These are phyloP conservation scores for Tetanocera ferruginea DNA, from an alignment of 2,888 invertebrate genomes.

Conservation along the genomic window DNA sequence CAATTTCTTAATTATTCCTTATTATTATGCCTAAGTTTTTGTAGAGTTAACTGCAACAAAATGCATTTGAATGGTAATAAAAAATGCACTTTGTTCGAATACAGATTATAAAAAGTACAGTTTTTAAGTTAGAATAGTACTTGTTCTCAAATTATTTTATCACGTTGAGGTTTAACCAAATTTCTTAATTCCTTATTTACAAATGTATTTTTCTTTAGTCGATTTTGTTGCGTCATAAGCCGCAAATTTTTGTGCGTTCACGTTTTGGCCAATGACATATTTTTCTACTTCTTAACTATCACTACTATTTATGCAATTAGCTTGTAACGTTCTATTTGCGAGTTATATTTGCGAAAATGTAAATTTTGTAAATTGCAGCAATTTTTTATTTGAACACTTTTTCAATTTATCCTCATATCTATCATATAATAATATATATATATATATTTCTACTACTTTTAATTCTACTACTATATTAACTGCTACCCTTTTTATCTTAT, in stretches of 20 bases:
- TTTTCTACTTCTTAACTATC: neutral
- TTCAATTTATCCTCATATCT: neutral
- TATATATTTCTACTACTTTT: neutral
- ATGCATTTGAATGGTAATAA: constrained; percentile 29
- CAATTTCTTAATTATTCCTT: neutral
- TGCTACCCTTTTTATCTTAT: neutral
- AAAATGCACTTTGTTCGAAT: constrained; percentile 3
- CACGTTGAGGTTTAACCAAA: neutral
- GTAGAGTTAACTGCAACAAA: constrained; percentile 6
- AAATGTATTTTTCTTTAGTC: constrained; percentile 13
- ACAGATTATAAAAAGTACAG: neutral
- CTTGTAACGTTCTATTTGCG: neutral
- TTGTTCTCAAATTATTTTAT: neutral
- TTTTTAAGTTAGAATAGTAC: neutral
- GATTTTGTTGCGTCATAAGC: neutral
- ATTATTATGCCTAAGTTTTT: too few species aligned
- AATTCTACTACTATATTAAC: neutral
- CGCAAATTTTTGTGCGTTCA: constrained; percentile 23
- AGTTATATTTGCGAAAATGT: constrained; percentile 7
- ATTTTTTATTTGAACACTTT: neutral
- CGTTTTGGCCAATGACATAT: constrained; percentile 24
- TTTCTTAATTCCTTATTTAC: neutral
- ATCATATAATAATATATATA: neutral
- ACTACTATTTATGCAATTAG: constrained; percentile 10
- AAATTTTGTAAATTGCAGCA: constrained; percentile 21